These are phyloP conservation scores for Rissa tridactyla DNA, from an alignment of 2,113 vertebrate genomes.

Conservation along the genomic window DNA sequence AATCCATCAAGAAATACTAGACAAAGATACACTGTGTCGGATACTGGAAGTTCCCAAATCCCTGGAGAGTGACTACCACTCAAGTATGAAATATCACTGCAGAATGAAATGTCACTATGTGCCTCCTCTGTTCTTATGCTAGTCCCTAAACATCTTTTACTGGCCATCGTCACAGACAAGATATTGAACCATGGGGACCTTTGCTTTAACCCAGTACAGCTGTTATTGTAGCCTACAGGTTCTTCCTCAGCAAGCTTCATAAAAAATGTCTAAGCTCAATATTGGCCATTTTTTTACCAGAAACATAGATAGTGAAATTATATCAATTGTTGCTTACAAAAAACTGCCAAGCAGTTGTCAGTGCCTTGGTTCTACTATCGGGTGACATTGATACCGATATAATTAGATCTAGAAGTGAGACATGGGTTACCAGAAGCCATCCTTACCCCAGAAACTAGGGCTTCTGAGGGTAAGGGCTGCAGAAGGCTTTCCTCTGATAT, in stretches of 20 bases:
- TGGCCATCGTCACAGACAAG: neutral
- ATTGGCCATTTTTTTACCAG: neutral
- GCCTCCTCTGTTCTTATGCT: neutral
- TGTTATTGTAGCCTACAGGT: neutral
- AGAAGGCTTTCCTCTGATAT: neutral
- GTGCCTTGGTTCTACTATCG: neutral
- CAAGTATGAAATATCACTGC: neutral
- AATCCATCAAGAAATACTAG: neutral
- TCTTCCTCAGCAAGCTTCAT: neutral
- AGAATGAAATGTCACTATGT: neutral
- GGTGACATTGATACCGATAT: neutral
- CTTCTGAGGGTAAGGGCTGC: neutral
- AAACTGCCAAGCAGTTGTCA: neutral
- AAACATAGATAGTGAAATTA: neutral
- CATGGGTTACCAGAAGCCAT: neutral
- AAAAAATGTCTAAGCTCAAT: neutral
- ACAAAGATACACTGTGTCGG: neutral
- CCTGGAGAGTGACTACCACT: neutral
- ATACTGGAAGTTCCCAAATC: neutral
- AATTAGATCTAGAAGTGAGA: neutral
- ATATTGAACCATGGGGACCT: neutral
- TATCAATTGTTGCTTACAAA: neutral
- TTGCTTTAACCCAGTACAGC: neutral
- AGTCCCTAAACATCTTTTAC: neutral
- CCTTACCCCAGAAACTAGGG: neutral